These are phyloP conservation scores for Anagrus nilaparvatae DNA, from an alignment of 1,140 invertebrate genomes.

Conservation along the genomic window DNA sequence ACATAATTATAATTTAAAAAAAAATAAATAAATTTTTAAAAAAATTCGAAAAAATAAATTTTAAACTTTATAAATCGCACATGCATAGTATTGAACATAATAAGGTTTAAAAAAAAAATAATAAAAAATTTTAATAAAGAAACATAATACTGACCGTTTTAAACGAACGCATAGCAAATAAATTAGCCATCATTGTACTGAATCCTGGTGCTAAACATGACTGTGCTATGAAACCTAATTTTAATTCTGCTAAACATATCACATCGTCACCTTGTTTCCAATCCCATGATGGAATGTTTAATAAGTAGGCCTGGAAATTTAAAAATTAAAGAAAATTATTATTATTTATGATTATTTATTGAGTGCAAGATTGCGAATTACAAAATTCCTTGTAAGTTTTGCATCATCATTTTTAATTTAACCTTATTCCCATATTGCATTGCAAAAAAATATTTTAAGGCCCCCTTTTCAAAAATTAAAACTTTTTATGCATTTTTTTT, in stretches of 20 bases:
- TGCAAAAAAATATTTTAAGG: no score
- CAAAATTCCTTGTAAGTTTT: no score
- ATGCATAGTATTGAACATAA: constrained; percentile 29
- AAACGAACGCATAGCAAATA: constrained; percentile 99
- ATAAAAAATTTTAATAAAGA: constrained; percentile 27
- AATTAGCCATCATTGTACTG: constrained; percentile 99
- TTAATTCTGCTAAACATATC: constrained; percentile 92
- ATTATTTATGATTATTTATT: no score
- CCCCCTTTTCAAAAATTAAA: no score
- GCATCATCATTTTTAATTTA: no score
- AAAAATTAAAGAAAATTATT: no score
- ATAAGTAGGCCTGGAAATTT: constrained; percentile 80
- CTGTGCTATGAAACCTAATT: constrained; percentile 96
- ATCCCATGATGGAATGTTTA: constrained; percentile 99
- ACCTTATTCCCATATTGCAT: no score
- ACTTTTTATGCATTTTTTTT: no score
- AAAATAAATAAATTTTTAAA: constrained; percentile 2
- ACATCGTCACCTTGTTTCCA: constrained; percentile 99
- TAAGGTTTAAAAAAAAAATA: constrained; percentile 12
- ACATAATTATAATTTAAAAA: constrained; percentile 14
- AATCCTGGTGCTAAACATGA: constrained; percentile 97
- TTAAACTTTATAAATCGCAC: constrained; percentile 28
- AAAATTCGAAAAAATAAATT: constrained; percentile 17
- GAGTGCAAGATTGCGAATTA: no score
- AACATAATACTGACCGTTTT: constrained; percentile 98